Conservation (phyloP, 2,113 vertebrate genomes). For the Gymnocephalus cernua region DNA sequence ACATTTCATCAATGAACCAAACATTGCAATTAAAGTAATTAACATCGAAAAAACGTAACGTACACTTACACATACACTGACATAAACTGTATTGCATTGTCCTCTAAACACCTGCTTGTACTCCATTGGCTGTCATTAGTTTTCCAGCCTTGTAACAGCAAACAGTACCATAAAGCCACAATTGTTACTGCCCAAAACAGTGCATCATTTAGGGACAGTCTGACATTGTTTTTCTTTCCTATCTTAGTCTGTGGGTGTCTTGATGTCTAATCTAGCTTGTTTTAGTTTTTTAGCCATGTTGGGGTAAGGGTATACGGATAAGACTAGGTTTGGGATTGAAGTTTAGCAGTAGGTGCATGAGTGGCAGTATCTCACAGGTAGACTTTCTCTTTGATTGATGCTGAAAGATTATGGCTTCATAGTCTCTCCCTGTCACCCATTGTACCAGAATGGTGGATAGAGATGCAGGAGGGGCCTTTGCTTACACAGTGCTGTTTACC, state of each 20-base stretch:
- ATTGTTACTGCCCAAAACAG: background rate
- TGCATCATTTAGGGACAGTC: background rate
- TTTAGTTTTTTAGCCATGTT: background rate
- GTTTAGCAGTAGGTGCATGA: background rate
- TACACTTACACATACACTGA: too few species aligned
- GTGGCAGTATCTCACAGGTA: slow-evolving; percentile 34
- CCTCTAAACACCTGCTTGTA: background rate
- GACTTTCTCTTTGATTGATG: slow-evolving; percentile 48
- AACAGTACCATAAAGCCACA: background rate
- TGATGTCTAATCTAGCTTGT: background rate
- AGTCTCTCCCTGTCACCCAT: slow-evolving; percentile 54
- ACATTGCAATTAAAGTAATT: slow-evolving; percentile 12
- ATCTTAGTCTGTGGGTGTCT: background rate
- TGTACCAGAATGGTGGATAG: slow-evolving; percentile 49
- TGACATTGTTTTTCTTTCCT: background rate
- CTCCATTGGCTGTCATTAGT: background rate
- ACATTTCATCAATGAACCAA: background rate
- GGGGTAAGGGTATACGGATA: background rate
- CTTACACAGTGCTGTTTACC: slow-evolving; percentile 72
- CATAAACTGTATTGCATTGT: background rate
- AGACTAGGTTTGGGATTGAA: background rate
- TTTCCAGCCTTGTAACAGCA: background rate
- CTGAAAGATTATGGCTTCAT: slow-evolving; percentile 46
- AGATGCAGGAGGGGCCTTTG: slow-evolving; percentile 64
- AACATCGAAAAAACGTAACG: background rate